A percentile compares a stretch with the other conserved stretches of the same genome.
Evolutionary conservation across 2,113 vertebrate genomes (phyloP).

Genomic region (Clupea harengus): DNA sequence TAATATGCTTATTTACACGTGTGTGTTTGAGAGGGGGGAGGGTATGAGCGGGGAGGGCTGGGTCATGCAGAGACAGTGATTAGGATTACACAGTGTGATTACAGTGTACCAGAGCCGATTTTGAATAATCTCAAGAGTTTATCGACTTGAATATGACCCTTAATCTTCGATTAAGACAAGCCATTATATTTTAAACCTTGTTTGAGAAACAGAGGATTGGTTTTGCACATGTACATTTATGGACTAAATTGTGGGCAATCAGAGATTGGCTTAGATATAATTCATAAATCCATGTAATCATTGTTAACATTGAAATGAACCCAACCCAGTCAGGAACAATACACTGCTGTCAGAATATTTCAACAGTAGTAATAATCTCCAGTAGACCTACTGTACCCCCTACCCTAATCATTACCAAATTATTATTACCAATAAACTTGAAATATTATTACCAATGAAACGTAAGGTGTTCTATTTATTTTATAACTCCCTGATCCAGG

Average conservation of each 20-base stretch:
- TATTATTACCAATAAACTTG: not conserved
- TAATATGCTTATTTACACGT: conserved; percentile 55
- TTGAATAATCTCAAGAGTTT: conserved; percentile 62
- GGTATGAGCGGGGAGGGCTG: conserved; percentile 39
- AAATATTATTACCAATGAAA: too few relatives aligned
- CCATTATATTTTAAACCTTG: conserved; percentile 52
- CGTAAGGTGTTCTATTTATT: not conserved
- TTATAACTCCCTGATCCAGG: not conserved
- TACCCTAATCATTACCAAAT: not conserved
- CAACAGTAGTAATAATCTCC: not conserved
- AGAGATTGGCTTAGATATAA: not conserved
- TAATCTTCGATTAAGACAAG: conserved; percentile 67
- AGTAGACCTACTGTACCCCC: not conserved
- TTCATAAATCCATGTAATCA: not conserved
- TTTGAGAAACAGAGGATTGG: conserved; percentile 55
- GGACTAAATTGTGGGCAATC: not conserved
- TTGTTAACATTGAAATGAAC: not conserved
- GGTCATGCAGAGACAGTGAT: conserved; percentile 41
- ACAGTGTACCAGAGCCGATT: conserved; percentile 60
- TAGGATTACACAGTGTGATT: conserved; percentile 64
- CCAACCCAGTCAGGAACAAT: not conserved
- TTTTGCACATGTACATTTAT: conserved; percentile 38
- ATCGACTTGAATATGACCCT: conserved; percentile 65
- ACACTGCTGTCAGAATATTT: not conserved
- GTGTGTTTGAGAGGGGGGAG: conserved; percentile 16